Conservation (phyloP, 1,140 invertebrate genomes). For the Liolophura sinensis region DNA sequence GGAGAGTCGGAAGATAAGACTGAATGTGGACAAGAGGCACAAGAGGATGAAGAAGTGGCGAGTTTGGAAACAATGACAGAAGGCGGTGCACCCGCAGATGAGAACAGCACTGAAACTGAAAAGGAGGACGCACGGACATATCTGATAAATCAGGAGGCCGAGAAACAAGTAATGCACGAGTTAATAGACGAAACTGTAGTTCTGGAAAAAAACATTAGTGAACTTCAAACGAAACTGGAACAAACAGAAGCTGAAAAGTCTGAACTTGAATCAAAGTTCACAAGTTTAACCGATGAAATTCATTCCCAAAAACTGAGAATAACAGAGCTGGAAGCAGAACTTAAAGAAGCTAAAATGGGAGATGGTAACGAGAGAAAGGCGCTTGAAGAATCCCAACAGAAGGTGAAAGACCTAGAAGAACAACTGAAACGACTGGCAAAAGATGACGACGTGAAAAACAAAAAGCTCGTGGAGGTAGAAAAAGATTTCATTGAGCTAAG, state of each 20-base stretch:
- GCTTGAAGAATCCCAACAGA: constrained; percentile 11
- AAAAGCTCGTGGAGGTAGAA: constrained; percentile 6
- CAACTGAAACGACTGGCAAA: constrained; percentile 11
- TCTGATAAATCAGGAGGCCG: constrained; percentile 6
- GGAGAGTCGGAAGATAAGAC: too few relatives aligned
- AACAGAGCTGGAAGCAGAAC: constrained; percentile 8
- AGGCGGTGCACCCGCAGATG: neutral
- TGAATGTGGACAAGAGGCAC: neutral
- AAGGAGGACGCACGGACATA: constrained; percentile 7
- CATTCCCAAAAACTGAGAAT: constrained; percentile 10
- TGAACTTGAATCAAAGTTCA: constrained; percentile 6
- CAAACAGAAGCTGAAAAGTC: constrained; percentile 1
- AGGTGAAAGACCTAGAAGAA: constrained; percentile 16
- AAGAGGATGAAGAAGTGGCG: neutral
- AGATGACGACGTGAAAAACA: constrained; percentile 17
- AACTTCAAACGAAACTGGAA: neutral
- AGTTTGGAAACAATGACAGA: neutral
- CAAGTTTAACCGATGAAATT: neutral
- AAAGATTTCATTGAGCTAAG: neutral
- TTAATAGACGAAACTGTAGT: constrained; percentile 12
- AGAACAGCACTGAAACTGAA: constrained; percentile 4
- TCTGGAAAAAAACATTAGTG: constrained; percentile 9
- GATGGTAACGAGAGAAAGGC: constrained; percentile 6
- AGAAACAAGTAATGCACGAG: constrained; percentile 10
- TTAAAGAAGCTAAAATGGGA: constrained; percentile 1